Base-by-base conservation (phyloP, 2,888 invertebrate genomes). In the Pristionchus fissidentatus region DNA sequence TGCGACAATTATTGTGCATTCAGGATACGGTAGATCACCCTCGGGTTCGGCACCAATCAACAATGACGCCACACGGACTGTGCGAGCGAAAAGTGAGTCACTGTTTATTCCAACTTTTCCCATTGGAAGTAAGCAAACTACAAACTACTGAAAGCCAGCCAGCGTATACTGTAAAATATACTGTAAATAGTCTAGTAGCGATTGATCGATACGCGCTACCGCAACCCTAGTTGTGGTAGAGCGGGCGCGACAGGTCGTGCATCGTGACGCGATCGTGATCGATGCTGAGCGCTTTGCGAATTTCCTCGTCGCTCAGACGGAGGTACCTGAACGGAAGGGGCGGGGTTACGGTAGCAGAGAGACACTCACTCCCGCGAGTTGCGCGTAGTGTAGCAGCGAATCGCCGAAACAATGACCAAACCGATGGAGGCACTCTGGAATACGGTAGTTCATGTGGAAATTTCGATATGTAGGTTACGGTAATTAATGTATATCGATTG, bases 151-250 rank as follows among this genome's bases (percentile, higher is more conserved):
- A 70, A 41, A 41, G 26, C 41, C 41, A 15, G 26, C n/a, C 70
- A 70, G 38, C n/a, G 10, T 41, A 38, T 70, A 70, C 70, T n/a
- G 41, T 41, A 38, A 43, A n/a, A 52, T 52, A 52, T 52, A 4
- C 57, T 57, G 29, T 32, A 8, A 60, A 60, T 10, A 60, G 13
- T 60, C 29, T 19, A 15, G 60, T 60, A 57, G 52, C 3, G 15
- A 7, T 3, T 49, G 49, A 49, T 22, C 22, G 22, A 38, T 38
- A 41, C 10, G 15, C n/a, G n/a, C n/a, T 41, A 70, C 70, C 38
- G 41, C 15, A n/a, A 70, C 22, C 43, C 70, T 73, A 57, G 57
- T 79, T 55, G 22, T 57, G 79, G 79, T 38, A 79, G 4, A 38
- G 57, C 3, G 79, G 79, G 3, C 41, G 55, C 4, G n/a, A 22